Percentiles rank a stretch among this genome's conserved stretches.
phyloP scores from a whole-genome alignment of 2,888 invertebrate genomes.

The Macrophya alboannulata region DNA sequence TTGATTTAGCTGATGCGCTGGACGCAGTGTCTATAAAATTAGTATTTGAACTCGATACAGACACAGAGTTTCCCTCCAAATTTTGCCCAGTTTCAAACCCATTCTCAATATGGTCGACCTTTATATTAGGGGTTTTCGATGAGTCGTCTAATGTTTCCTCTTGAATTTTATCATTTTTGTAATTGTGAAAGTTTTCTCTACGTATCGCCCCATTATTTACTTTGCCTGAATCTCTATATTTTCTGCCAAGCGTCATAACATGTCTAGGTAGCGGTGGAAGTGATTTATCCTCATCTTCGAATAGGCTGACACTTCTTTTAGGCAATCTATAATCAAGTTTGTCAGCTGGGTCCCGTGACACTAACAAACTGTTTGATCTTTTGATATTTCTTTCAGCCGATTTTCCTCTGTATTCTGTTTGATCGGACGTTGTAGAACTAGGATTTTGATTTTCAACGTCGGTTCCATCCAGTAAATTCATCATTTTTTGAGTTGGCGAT shows the following conservation, averaged over 20 bases:
- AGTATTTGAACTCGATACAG: slow-evolving; percentile 64
- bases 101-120: slow-evolving; percentile 52
- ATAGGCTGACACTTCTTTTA: slow-evolving; percentile 73
- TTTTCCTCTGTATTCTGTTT: slow-evolving; percentile 69
- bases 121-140: slow-evolving; percentile 55
- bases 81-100: slow-evolving; percentile 56
- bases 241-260: slow-evolving; percentile 69
- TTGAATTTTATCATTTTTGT: slow-evolving; percentile 74
- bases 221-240: slow-evolving; percentile 69
- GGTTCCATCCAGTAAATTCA: slow-evolving; percentile 54
- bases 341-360: slow-evolving; percentile 63
- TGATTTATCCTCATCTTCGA: slow-evolving; percentile 66
- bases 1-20: slow-evolving; percentile 69
- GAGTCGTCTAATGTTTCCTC: slow-evolving; percentile 73
- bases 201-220: slow-evolving; percentile 61
- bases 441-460: slow-evolving; percentile 58
- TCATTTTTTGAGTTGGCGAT: slow-evolving; percentile 65
- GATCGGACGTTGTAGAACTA: slow-evolving; percentile 64
- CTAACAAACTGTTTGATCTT: slow-evolving; percentile 73
- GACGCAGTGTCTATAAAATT: slow-evolving; percentile 67
- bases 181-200: slow-evolving; percentile 67
- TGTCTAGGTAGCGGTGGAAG: slow-evolving; percentile 69
- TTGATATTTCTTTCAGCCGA: slow-evolving; percentile 73
- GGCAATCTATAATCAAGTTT: slow-evolving; percentile 66
- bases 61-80: slow-evolving; percentile 66